Evolutionary conservation across 2,888 invertebrate genomes (phyloP).

Genomic region (Heliconius hortense): DNA sequence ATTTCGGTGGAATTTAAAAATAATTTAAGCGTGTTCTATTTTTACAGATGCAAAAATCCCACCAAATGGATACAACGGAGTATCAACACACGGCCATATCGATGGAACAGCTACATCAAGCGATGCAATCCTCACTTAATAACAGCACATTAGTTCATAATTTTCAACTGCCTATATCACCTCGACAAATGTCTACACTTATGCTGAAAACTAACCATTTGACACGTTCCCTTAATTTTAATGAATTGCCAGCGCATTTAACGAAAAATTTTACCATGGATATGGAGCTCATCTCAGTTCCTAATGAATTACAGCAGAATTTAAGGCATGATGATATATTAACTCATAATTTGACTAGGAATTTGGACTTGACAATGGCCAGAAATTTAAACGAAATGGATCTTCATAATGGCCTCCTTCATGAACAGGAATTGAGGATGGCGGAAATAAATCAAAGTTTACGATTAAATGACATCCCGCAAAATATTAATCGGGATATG

Average conservation of each 20-base stretch:
- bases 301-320: constrained; percentile 57
- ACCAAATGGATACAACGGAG: constrained; percentile 62
- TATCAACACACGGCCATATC: constrained; percentile 69
- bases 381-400: constrained; percentile 55
- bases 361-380: constrained; percentile 53
- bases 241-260: constrained; percentile 67
- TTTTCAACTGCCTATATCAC: constrained; percentile 70
- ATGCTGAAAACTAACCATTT: constrained; percentile 72
- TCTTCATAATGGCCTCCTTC: constrained; percentile 58
- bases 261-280: constrained; percentile 57
- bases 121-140: constrained; percentile 66
- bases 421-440: constrained; percentile 55
- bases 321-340: constrained; percentile 51
- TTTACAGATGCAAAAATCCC: constrained; percentile 68
- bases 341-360: constrained; percentile 50
- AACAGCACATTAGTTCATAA: constrained; percentile 63
- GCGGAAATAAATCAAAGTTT: constrained; percentile 53
- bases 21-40: background rate
- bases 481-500: constrained; percentile 47
- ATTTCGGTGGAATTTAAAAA: background rate
- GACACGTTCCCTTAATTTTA: constrained; percentile 61
- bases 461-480: constrained; percentile 40
- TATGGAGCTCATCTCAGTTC: constrained; percentile 58
- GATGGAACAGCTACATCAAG: constrained; percentile 75
- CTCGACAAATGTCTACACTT: constrained; percentile 71